Evolutionary conservation across 2,888 invertebrate genomes (phyloP), one percentile per base, ranked within the genome.

Genomic region (Galeopsomyia nigrocyanea): DNA sequence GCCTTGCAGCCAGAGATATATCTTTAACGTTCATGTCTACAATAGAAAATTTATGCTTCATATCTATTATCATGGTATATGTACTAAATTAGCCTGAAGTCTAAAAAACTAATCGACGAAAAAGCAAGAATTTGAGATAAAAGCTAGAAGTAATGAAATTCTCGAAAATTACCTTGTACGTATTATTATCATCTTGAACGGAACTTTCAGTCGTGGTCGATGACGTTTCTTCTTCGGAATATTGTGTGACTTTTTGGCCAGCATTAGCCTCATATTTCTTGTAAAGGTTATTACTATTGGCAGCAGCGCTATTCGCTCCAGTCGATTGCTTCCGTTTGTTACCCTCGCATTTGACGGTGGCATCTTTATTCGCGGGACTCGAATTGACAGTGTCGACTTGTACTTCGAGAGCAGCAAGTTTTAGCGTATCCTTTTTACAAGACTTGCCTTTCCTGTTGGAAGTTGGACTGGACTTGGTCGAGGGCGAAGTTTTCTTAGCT

Each of bases 121-220:
- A 39, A 1, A 39, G 26, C 7, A 10, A 39, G 1, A 3, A 39
- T 13, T 39, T 39, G 31, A 7, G 39, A 7, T 26, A 5, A 2
- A 26, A 26, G 26, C 5, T 5, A 26, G 5, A 26, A 26, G 26
- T 26, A 26, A 26, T 26, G 26, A 2, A 26, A 13, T 39, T 39
- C 7, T 13, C 13, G 39, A 47, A 26, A 57, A 76, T 69, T 75
- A 86, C 79, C 78, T 78, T 79, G 51, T 72, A 77, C 47, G 73
- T 74, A 67, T 68, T 77, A 26, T 85, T 83, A 75, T 91, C 90
- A 71, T 92, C 92, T 68, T 90, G 89, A 78, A 89, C 88, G 58
- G 92, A 92, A 78, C 91, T 91, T 81, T 92, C 92, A 3, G 92
- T 92, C 9, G 92, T 92, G 2, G 91, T 92, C 0, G 92, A 92